Evolutionary conservation across 2,888 invertebrate genomes (phyloP).

Genomic region (Fissipunctia ypsillon): DNA sequence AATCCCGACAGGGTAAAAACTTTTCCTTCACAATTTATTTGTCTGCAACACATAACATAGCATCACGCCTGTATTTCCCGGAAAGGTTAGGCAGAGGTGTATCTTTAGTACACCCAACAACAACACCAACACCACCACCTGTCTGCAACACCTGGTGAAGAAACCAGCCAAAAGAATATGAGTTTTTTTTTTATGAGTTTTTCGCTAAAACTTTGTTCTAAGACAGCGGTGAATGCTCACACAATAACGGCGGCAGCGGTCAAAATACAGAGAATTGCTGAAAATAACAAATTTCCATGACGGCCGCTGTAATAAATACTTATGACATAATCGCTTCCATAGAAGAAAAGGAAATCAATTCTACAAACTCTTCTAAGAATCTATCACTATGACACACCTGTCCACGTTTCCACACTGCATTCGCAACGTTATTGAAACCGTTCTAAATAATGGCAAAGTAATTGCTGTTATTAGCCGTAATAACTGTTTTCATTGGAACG

Average conservation of each 20-base stretch:
- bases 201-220: neutral
- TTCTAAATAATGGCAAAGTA: slow-evolving; percentile 38
- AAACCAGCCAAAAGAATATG: neutral
- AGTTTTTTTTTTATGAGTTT: neutral
- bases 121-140: too few species aligned
- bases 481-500: slow-evolving; percentile 45
- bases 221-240: neutral
- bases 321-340: neutral
- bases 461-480: slow-evolving; percentile 52
- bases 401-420: slow-evolving; percentile 44
- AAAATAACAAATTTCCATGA: neutral
- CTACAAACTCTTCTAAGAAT: slow-evolving; percentile 1
- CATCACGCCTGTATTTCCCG: too few species aligned
- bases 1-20: neutral
- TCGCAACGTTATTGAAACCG: slow-evolving; percentile 33
- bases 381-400: slow-evolving; percentile 33
- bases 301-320: neutral
- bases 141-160: neutral
- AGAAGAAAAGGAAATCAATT: neutral
- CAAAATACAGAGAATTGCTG: neutral
- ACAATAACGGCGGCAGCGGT: neutral
- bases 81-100: too few species aligned
- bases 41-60: neutral
- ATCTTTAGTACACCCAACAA: too few species aligned
- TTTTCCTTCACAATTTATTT: neutral